These are phyloP conservation scores for Stercorarius parasiticus DNA, from an alignment of 2,113 vertebrate species.

Conservation along the genomic window DNA sequence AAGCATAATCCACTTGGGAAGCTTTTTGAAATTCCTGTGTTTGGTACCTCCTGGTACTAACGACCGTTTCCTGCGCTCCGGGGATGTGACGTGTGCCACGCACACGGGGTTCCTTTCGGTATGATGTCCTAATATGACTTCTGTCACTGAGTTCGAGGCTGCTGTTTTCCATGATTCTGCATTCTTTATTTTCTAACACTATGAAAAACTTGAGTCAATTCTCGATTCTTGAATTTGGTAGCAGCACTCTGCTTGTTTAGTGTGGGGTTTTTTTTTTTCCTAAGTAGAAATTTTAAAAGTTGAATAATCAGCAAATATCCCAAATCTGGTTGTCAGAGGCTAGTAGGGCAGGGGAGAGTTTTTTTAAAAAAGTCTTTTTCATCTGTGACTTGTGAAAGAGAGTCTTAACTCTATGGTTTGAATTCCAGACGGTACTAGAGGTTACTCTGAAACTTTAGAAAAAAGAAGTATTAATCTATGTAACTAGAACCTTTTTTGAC, in stretches of 20 bases:
- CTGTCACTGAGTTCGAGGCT: neutral
- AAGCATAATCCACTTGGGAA: neutral
- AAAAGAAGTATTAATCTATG: neutral
- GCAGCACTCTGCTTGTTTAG: neutral
- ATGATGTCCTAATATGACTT: neutral
- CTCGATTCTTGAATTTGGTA: neutral
- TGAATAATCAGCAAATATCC: neutral
- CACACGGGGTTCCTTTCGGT: fast-evolving
- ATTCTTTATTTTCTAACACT: neutral
- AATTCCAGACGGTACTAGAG: neutral
- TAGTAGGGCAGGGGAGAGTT: too few species aligned
- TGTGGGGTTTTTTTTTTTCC: too few species aligned
- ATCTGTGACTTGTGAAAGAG: neutral
- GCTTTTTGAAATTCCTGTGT: neutral
- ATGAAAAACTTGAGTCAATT: neutral
- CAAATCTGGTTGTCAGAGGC: neutral
- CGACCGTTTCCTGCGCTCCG: fast-evolving
- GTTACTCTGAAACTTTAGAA: neutral
- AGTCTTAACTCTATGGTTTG: neutral
- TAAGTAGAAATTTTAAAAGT: neutral
- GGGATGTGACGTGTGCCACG: fast-evolving
- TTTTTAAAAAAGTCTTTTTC: neutral
- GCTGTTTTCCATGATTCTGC: neutral
- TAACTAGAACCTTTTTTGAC: neutral
- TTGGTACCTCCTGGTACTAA: neutral